Base-by-base conservation (phyloP, 2,888 invertebrate genomes). In the Agrochola lychnidis region DNA sequence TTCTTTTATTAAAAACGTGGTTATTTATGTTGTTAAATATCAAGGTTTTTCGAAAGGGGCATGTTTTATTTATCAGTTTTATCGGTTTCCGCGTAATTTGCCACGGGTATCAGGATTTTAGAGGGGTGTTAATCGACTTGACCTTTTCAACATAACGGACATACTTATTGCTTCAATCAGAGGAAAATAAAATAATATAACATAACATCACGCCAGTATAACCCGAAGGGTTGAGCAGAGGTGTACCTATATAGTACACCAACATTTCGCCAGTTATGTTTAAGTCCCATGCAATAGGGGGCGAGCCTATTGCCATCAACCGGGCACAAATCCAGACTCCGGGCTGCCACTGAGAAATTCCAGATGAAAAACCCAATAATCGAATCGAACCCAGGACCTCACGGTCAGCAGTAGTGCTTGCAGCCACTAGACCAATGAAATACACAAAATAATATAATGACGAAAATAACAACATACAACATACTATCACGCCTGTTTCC, bases 101-200 rank as follows among this genome's bases (percentile, higher is more conserved):
- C 45, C 51, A 36, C 56, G 42, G 69, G 70, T 69, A 67, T 68
- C 12, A 22, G 10, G n/a, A 36, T 36, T 76, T 45, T 71, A 48
- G 25, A 53, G 25, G 63, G 59, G 63, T 45, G 14, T 22, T 72
- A 81, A 81, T 74, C 45, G 76, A 30, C 63, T 68, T 61, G 82
- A 82, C 82, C 68, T 68, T 85, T 81, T 76, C 72, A 73, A 64
- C 62, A 56, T 56, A 63, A 61, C 51, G 10, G 42, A 64, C 57
- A 63, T 30, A 42, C 19, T n/a, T 22, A 53, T 9, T 14, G 12
- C 48, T 19, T 30, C 25, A 78, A 63, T 83, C 53, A 78, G 62
- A 42, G 57, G 10, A 63, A 80, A 63, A 61, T 36, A 45, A n/a
- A 61, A 70, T 48, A 5, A 45, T 12, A 40, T 40, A 12, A 12